Evolutionary conservation across 1,140 invertebrate genomes (phyloP).

Genomic region (Apis laboriosa): DNA sequence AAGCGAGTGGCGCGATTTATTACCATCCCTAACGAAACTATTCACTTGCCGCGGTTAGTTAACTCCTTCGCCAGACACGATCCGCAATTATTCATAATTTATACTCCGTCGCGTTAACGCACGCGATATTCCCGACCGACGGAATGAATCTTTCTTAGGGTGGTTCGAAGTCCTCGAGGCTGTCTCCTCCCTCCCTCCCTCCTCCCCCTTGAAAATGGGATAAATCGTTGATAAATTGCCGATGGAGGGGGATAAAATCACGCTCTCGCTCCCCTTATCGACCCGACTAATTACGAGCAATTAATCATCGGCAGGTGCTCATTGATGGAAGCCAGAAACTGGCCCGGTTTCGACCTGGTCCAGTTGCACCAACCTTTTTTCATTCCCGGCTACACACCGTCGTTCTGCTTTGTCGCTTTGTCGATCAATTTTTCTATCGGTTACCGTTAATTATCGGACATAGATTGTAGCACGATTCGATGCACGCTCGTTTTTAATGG

Average conservation of each 20-base stretch:
- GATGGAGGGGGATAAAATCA: background rate
- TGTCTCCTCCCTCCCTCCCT: no score
- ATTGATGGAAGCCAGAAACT: constrained; percentile 16
- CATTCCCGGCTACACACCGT: background rate
- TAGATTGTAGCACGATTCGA: background rate
- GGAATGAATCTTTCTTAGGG: constrained; percentile 55
- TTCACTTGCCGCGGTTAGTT: constrained; percentile 46
- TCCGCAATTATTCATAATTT: constrained; percentile 64
- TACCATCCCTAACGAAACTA: constrained; percentile 56
- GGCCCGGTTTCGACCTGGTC: constrained; percentile 1
- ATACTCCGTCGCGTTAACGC: constrained; percentile 51
- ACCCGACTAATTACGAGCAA: constrained; percentile 61
- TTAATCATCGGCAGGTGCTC: constrained; percentile 58
- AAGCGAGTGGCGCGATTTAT: constrained; percentile 51
- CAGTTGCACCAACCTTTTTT: background rate
- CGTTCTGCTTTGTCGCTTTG: constrained; percentile 13
- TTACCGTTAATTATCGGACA: constrained; percentile 11
- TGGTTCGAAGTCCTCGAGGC: background rate
- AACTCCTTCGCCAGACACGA: background rate
- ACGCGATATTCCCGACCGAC: constrained; percentile 50
- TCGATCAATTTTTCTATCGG: constrained; percentile 38
- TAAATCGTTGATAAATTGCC: constrained; percentile 62
- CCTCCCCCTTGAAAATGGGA: constrained; percentile 42
- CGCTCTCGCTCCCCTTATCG: constrained; percentile 30
- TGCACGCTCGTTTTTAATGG: background rate